Evolutionary conservation across 2,113 vertebrate species (phyloP), one percentile per base, ranked within the genome.

Genomic region (Chaenogobius annularis): DNA sequence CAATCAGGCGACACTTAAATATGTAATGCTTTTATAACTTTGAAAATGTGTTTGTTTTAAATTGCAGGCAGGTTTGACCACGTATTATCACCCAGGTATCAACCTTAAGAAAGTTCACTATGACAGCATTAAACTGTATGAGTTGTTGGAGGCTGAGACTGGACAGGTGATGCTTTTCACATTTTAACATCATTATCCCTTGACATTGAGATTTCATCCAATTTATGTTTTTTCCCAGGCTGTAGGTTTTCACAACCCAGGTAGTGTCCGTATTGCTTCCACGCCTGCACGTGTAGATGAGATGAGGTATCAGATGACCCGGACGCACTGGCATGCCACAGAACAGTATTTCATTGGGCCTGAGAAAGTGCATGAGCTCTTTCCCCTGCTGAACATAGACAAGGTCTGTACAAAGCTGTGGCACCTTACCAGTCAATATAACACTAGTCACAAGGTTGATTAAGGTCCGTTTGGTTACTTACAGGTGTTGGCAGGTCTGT

Each of bases 1-100:
- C 26, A 59, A 20, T 14, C 5, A 37, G 50, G 19, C 5, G 5
- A 50, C 47, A 19, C 17, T 50, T 50, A 17, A 48, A 15, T 48
- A 9, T 10, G 50, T 14, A 58, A 26, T 37, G 11, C 17, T 9
- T 63, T 47, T 67, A 22, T 14, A 2, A 55, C 23, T 0, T 19
- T 1, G 3, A 61, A 61, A 31, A 22, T 13, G 11, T 82, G 70
- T 82, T 31, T 31, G 26, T 31, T 35, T 79, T 85, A 66, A 83
- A 14, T 76, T 77, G 75, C 87, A 99, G 98, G 97, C 98, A 73
- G 97, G 97, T 68, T 92, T 99, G 91, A 98, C 96, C 31, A 95
- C 97, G 37, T 99, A 98, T 73, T 99, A 98, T 90, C 96, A 99
- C 82, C 97, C 98, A 80, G 98, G 98, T 77, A 99, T 99, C 91